Conservation (phyloP, 2,888 invertebrate species). For the Listrodromus nycthemerus region DNA sequence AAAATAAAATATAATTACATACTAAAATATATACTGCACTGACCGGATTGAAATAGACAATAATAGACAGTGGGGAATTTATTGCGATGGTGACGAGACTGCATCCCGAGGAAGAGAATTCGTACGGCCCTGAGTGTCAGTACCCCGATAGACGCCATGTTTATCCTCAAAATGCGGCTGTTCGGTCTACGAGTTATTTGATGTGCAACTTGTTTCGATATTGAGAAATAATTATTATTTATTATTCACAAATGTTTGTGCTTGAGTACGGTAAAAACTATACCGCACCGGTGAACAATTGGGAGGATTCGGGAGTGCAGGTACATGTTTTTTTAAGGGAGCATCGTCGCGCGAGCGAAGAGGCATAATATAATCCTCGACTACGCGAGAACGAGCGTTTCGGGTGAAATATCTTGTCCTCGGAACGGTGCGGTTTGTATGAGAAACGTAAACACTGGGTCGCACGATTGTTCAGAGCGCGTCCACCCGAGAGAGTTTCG, state of each 20-base stretch:
- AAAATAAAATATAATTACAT: no score
- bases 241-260: conserved; percentile 58
- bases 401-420: not conserved
- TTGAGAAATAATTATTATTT: conserved; percentile 67
- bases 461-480: not conserved
- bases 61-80: no score
- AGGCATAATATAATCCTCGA: not conserved
- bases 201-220: conserved; percentile 59
- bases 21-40: no score
- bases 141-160: conserved; percentile 57
- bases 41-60: no score
- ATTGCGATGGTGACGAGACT: no score
- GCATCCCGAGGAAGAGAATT: no score
- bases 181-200: conserved; percentile 55
- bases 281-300: conserved; percentile 6
- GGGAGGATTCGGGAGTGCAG: conserved; percentile 6
- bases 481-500: not conserved
- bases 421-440: not conserved
- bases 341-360: not conserved
- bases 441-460: not conserved
- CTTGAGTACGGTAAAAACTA: conserved; percentile 36
- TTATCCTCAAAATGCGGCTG: conserved; percentile 61
- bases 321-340: not conserved
- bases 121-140: conserved; percentile 18
- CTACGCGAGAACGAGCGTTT: conserved; percentile 6